Conservation (phyloP, 2,888 invertebrate genomes). For the Apoda limacodes region DNA sequence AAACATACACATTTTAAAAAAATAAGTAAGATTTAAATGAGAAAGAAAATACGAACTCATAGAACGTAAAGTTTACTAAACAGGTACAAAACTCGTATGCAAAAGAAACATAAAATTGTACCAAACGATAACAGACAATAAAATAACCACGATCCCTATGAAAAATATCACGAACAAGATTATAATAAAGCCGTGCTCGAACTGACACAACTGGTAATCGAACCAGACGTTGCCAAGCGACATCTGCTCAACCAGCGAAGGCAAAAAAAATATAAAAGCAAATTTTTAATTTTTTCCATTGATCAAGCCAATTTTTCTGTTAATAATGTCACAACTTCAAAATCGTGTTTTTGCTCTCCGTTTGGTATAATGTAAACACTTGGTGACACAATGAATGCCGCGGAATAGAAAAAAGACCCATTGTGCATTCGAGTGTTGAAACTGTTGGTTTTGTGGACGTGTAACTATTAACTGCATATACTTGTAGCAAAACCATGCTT, state of each 20-base stretch:
- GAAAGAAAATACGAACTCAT: too few relatives aligned
- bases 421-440: slow-evolving; percentile 29
- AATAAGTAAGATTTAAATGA: too few relatives aligned
- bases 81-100: too few relatives aligned
- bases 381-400: slow-evolving; percentile 33
- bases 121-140: too few relatives aligned
- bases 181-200: slow-evolving; percentile 54
- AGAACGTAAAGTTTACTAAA: too few relatives aligned
- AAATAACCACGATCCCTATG: slow-evolving; percentile 22
- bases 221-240: slow-evolving; percentile 41
- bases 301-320: slow-evolving; percentile 52
- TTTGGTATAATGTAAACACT: slow-evolving; percentile 47
- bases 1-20: too few relatives aligned
- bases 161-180: slow-evolving; percentile 46
- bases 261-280: slow-evolving; percentile 47
- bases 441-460: slow-evolving; percentile 34
- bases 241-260: slow-evolving; percentile 46
- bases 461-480: slow-evolving; percentile 18
- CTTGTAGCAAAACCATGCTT: too few relatives aligned
- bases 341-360: slow-evolving; percentile 37
- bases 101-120: too few relatives aligned
- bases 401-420: slow-evolving; percentile 26
- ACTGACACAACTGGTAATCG: slow-evolving; percentile 53
- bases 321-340: slow-evolving; percentile 56
- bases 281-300: slow-evolving; percentile 32